A percentile compares a stretch with the other conserved stretches of the same genome.
Evolutionary conservation across 2,888 invertebrate species (phyloP).

Genomic region (Pollenia griseotomentosa): DNA sequence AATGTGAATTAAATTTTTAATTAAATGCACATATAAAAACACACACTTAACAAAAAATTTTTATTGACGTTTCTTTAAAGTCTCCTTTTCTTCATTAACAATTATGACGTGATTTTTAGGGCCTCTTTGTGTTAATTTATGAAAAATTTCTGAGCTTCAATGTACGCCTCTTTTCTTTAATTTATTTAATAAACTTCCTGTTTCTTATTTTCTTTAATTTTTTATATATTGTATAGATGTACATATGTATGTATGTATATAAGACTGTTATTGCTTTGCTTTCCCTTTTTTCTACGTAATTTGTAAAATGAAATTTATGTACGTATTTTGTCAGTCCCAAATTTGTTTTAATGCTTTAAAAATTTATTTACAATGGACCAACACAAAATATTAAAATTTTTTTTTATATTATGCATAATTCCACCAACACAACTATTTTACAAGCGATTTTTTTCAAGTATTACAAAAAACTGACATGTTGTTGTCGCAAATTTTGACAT

Average conservation of each 20-base stretch:
- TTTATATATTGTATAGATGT: not conserved
- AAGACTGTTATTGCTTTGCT: conserved; percentile 14
- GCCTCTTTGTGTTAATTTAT: conserved; percentile 31
- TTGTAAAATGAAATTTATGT: not conserved
- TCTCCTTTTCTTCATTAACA: conserved; percentile 49
- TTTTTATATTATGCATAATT: conserved; percentile 35
- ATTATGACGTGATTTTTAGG: conserved; percentile 65
- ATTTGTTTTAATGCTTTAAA: not conserved
- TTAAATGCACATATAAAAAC: not conserved
- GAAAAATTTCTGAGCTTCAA: conserved; percentile 11
- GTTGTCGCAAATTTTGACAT: conserved; percentile 45
- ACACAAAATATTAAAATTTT: not conserved
- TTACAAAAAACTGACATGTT: conserved; percentile 32
- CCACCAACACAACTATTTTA: conserved; percentile 39
- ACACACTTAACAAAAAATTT: conserved; percentile 28
- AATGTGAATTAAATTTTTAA: not conserved
- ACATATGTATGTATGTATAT: not conserved
- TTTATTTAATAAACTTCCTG: conserved; percentile 39
- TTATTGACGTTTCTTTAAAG: conserved; percentile 31
- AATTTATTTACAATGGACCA: not conserved
- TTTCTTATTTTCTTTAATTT: conserved; percentile 22
- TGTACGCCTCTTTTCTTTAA: conserved; percentile 45
- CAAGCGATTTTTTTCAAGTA: conserved; percentile 26
- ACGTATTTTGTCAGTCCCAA: not conserved
- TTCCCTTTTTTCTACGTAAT: conserved; percentile 9